Conservation (phyloP, 2,797 vertebrate genomes). For the Amblyraja radiata region DNA sequence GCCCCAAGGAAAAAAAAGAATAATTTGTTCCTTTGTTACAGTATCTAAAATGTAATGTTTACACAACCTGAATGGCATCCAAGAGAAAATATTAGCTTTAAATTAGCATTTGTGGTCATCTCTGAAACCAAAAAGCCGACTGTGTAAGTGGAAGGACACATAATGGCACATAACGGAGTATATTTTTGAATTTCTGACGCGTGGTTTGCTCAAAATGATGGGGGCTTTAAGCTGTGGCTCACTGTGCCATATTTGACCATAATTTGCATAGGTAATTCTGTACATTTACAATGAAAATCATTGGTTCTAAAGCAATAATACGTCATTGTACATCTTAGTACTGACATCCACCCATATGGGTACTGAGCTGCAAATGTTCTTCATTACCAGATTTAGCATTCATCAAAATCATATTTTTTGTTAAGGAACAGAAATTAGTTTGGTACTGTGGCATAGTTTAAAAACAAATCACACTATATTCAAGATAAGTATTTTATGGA, state of each 20-base stretch:
- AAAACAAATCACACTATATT: background rate
- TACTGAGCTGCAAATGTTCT: background rate
- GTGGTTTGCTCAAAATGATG: background rate
- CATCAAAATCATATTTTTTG: background rate
- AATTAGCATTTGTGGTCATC: background rate
- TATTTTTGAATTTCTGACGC: background rate
- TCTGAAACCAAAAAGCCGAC: background rate
- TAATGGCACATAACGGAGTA: background rate
- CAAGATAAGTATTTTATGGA: background rate
- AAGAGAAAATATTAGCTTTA: background rate
- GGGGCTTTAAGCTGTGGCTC: background rate
- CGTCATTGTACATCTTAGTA: background rate
- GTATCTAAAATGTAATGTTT: background rate
- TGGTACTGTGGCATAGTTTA: background rate
- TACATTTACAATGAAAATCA: background rate
- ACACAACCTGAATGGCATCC: background rate
- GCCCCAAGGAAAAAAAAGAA: background rate
- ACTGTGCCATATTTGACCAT: background rate
- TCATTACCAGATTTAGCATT: background rate
- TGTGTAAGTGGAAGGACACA: background rate
- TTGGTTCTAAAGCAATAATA: background rate
- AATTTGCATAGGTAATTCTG: background rate
- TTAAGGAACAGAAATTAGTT: background rate
- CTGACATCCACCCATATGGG: background rate
- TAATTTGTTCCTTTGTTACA: background rate